Evolutionary conservation across 1,140 invertebrate species (phyloP).

Genomic region (Lepeophtheirus salmonis): DNA sequence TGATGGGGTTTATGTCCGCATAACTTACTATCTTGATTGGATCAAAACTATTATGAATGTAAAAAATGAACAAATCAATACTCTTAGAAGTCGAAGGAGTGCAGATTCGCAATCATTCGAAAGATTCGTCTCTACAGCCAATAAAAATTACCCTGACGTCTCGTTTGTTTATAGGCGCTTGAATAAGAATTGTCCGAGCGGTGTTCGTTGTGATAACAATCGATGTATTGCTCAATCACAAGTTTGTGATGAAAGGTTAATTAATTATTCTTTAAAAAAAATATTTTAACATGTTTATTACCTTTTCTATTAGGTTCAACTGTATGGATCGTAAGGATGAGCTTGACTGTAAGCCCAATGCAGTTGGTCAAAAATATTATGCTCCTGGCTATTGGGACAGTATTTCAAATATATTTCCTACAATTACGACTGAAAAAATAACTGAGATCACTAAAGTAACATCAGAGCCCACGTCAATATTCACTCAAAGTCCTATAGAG

Average conservation of each 20-base stretch:
- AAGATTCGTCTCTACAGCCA: not conserved
- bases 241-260: not conserved
- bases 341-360: not conserved
- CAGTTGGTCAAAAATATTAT: not conserved
- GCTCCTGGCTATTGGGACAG: not conserved
- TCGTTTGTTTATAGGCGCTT: not conserved
- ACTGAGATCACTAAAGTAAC: not conserved
- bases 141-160: not conserved
- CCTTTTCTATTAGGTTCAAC: not conserved
- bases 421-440: not conserved
- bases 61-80: not conserved
- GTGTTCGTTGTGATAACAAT: slow-evolving; percentile 8
- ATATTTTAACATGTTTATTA: too few species aligned
- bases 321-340: not conserved
- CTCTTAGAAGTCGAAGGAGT: not conserved
- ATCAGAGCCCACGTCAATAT: not conserved
- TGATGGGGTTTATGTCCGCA: slow-evolving; percentile 58
- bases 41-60: slow-evolving; percentile 30
- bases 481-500: not conserved
- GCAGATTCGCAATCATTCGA: not conserved
- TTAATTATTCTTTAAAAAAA: not conserved
- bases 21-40: slow-evolving; percentile 48
- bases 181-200: not conserved
- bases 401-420: not conserved
- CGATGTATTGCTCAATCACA: not conserved